Evolutionary conservation across 2,888 invertebrate species (phyloP).

Genomic region (Chydorus sphaericus): DNA sequence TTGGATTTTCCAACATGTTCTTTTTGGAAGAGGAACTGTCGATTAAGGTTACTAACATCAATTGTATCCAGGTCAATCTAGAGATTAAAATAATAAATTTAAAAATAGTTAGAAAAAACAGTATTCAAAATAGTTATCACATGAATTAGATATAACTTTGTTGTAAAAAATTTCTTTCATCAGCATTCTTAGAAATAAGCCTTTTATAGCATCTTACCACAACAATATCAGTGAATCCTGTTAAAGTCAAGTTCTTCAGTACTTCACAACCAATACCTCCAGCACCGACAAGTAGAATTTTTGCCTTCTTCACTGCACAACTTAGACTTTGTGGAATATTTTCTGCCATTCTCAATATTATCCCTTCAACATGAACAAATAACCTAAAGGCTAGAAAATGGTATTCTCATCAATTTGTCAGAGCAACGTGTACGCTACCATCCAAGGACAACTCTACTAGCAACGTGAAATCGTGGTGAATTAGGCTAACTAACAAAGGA

Average conservation of each 20-base stretch:
- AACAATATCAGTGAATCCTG: slow-evolving; percentile 84
- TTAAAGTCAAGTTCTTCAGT: slow-evolving; percentile 87
- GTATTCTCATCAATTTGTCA: too few relatives aligned
- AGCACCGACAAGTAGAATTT: slow-evolving; percentile 81
- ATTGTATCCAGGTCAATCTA: slow-evolving; percentile 99
- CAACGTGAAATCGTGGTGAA: too few relatives aligned
- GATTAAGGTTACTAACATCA: slow-evolving; percentile 95
- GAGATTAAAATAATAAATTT: slow-evolving; percentile 27
- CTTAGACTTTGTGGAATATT: too few relatives aligned
- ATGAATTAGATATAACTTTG: too few relatives aligned
- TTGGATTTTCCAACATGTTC: slow-evolving; percentile 97
- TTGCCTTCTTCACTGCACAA: slow-evolving; percentile 48
- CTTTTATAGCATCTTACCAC: slow-evolving; percentile 60
- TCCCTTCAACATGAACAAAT: too few relatives aligned
- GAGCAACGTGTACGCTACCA: too few relatives aligned
- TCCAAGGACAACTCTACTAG: too few relatives aligned
- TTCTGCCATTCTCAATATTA: too few relatives aligned
- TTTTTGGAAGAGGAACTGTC: slow-evolving; percentile 96
- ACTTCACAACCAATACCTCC: slow-evolving; percentile 99
- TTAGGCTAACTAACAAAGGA: not conserved
- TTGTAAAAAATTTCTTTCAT: too few relatives aligned
- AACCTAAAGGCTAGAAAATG: too few relatives aligned
- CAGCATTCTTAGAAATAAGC: too few relatives aligned
- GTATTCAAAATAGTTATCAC: too few relatives aligned
- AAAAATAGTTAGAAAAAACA: not conserved